A percentile compares a stretch with the other conserved stretches of the same genome.
These are phyloP conservation scores for Aurelia sp. DNA, from an alignment of 30 jellyfish, hydroid and myxozoan genomes.

Conservation along the genomic window DNA sequence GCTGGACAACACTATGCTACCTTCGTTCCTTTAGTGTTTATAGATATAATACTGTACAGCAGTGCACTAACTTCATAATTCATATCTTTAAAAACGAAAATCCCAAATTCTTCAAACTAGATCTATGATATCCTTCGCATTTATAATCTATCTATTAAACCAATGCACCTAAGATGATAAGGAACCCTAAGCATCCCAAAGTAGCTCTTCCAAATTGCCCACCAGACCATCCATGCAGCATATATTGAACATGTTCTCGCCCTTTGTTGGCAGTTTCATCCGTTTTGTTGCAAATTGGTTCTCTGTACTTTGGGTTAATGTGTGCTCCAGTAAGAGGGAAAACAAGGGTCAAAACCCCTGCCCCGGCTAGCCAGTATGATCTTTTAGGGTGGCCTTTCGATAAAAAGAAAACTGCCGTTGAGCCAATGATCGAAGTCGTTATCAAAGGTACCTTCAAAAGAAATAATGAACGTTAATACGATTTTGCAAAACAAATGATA, in stretches of 20 bases:
- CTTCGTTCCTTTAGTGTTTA: too few relatives aligned
- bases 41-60: too few relatives aligned
- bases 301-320: slow-evolving; percentile 29
- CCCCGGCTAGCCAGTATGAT: slow-evolving; percentile 9
- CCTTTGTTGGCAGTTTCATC: slow-evolving; percentile 22
- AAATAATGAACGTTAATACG: neutral
- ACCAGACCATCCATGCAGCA: slow-evolving; percentile 6
- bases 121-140: too few relatives aligned
- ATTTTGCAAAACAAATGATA: too few relatives aligned
- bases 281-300: slow-evolving; percentile 10
- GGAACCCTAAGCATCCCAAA: neutral
- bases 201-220: slow-evolving; percentile 3
- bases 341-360: slow-evolving; percentile 14
- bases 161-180: slow-evolving; percentile 2
- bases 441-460: slow-evolving; percentile 11
- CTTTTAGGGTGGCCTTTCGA: slow-evolving; percentile 26
- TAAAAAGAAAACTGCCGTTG: slow-evolving; percentile 13
- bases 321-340: slow-evolving; percentile 28
- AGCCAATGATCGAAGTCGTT: neutral
- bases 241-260: slow-evolving; percentile 20
- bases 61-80: too few relatives aligned
- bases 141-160: neutral
- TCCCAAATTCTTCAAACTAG: too few relatives aligned
- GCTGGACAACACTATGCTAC: too few relatives aligned
- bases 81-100: too few relatives aligned